Conservation (phyloP, 2,797 vertebrate species). For the Tenualosa thibaudeaui region DNA sequence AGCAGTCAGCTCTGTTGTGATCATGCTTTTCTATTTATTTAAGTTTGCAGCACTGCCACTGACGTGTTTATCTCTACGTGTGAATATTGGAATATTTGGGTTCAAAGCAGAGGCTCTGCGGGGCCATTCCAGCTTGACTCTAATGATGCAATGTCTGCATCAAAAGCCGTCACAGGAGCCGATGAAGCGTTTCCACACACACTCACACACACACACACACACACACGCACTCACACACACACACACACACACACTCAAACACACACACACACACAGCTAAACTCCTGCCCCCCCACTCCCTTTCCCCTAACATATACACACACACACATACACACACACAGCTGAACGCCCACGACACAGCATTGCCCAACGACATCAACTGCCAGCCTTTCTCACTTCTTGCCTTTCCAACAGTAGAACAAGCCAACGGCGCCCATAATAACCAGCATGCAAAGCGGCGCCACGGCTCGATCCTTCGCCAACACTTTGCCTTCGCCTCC, state of each 20-base stretch:
- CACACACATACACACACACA: neutral
- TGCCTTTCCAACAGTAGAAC: neutral
- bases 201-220: neutral
- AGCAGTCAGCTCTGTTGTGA: too few species aligned
- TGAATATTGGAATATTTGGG: neutral
- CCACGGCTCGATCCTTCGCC: neutral
- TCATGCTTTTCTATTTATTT: too few species aligned
- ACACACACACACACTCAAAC: neutral
- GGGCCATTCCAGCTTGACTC: neutral
- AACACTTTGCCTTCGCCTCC: neutral
- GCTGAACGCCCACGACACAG: neutral
- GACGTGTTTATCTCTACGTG: too few species aligned
- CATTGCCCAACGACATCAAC: neutral
- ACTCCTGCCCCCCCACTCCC: neutral
- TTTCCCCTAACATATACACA: too few species aligned
- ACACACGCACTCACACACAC: neutral
- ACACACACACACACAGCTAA: neutral
- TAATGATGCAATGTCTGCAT: slow-evolving; percentile 19
- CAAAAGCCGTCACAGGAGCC: slow-evolving; percentile 1
- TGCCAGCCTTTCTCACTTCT: neutral
- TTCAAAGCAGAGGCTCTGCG: neutral
- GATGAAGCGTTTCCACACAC: neutral
- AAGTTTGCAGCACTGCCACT: too few species aligned
- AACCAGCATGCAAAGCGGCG: neutral
- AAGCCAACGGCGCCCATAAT: neutral